phyloP scores from a whole-genome alignment of 1,140 invertebrate genomes.

The Pogonognathellus flavescens region DNA sequence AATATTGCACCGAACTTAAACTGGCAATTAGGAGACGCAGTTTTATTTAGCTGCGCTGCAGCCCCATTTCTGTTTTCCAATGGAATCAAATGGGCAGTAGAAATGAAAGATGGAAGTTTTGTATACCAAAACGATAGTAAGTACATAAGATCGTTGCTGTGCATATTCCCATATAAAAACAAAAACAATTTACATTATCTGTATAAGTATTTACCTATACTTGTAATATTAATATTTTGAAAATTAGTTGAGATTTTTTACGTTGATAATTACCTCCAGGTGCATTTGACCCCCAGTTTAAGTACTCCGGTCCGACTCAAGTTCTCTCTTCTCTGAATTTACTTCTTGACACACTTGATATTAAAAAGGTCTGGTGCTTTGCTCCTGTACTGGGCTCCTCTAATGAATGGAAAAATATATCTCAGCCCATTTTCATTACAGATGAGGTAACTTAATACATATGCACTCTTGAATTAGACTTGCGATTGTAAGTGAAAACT shows the following conservation, averaged over 20 bases:
- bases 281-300: conserved; percentile 51
- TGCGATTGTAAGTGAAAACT: no score
- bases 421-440: conserved; percentile 50
- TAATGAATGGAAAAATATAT: conserved; percentile 52
- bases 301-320: conserved; percentile 36
- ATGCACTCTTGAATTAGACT: neutral
- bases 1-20: conserved; percentile 45
- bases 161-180: neutral
- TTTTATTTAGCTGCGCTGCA: conserved; percentile 50
- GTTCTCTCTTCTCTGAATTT: conserved; percentile 51
- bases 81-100: conserved; percentile 58
- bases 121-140: conserved; percentile 55
- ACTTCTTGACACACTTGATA: conserved; percentile 44
- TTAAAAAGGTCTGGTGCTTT: conserved; percentile 52
- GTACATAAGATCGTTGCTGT: neutral
- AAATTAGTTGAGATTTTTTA: neutral
- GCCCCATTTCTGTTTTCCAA: conserved; percentile 48
- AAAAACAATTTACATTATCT: no score
- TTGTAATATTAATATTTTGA: no score
- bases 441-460: conserved; percentile 20
- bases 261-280: conserved; percentile 11
- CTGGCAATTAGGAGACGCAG: conserved; percentile 54
- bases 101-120: conserved; percentile 53
- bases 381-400: conserved; percentile 29
- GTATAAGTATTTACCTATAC: no score